These are phyloP conservation scores for Brachypodius melanocephalos DNA, from an alignment of 2,113 vertebrate species.

Conservation along the genomic window DNA sequence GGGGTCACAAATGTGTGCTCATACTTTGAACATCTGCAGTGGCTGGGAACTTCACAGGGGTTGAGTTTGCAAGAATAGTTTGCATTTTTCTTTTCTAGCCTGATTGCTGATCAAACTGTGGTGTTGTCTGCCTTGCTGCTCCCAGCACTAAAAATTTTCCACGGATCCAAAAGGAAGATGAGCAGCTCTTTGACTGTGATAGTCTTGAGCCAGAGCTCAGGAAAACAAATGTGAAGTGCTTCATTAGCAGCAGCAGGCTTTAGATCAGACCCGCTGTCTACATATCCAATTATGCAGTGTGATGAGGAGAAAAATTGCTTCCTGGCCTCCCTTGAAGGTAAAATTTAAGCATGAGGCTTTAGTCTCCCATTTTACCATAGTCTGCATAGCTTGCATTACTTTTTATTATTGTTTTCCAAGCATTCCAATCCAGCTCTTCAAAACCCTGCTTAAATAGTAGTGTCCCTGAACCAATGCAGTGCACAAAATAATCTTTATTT, in stretches of 20 bases:
- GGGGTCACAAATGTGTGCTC: not conserved
- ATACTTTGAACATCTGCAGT: not conserved
- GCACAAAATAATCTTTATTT: not conserved
- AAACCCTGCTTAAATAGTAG: not conserved
- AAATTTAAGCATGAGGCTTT: conserved; percentile 12
- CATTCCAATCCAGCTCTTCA: not conserved
- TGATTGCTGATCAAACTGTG: not conserved
- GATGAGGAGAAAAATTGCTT: conserved; percentile 12
- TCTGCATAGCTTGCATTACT: not conserved
- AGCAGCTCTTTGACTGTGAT: not conserved
- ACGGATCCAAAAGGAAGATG: not conserved
- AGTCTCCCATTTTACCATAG: not conserved
- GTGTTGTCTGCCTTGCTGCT: not conserved
- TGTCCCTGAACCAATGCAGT: not conserved
- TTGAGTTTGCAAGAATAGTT: not conserved
- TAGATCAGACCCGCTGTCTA: not conserved
- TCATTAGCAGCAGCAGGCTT: not conserved
- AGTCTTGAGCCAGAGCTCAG: not conserved
- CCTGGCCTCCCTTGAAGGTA: not conserved
- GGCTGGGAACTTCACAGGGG: not conserved
- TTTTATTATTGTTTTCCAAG: not conserved
- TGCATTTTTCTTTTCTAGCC: not conserved
- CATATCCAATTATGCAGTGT: not conserved
- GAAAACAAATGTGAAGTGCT: not conserved
- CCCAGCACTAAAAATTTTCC: not conserved